phyloP scores from a whole-genome alignment of 2,888 invertebrate species.

The Barypeithes pellucidus region DNA sequence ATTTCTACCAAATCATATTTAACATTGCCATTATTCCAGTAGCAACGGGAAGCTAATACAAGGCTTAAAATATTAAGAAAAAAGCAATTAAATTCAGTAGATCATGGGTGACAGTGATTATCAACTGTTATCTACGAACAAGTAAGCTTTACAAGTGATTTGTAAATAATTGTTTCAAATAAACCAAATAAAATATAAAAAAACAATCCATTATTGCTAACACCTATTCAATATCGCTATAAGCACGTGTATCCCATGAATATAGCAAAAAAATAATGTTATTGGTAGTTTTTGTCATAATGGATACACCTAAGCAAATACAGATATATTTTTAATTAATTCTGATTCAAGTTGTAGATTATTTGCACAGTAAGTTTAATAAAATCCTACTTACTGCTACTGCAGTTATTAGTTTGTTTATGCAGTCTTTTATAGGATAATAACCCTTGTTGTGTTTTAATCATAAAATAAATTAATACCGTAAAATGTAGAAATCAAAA shows the following conservation, averaged over 20 bases:
- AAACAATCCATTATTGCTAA: conserved; percentile 41
- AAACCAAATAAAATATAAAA: conserved; percentile 66
- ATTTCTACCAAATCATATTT: neutral
- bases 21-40: neutral
- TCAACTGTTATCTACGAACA: conserved; percentile 50
- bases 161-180: conserved; percentile 70
- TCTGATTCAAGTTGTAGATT: conserved; percentile 54
- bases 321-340: conserved; percentile 66
- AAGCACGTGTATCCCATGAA: conserved; percentile 41
- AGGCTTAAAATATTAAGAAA: conserved; percentile 44
- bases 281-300: conserved; percentile 26
- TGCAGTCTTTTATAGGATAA: neutral
- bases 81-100: conserved; percentile 40
- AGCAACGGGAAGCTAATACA: conserved; percentile 24
- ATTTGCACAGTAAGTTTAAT: conserved; percentile 33
- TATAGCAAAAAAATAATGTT: conserved; percentile 47
- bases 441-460: neutral
- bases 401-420: conserved; percentile 24
- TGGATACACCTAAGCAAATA: conserved; percentile 66
- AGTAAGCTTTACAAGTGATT: conserved; percentile 69
- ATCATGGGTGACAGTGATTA: conserved; percentile 51
- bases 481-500: too few species aligned
- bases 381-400: conserved; percentile 19
- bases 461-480: conserved; percentile 1
- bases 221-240: conserved; percentile 37